These are phyloP conservation scores for Phainopepla nitens DNA, from an alignment of 2,113 vertebrate genomes.

Conservation along the genomic window DNA sequence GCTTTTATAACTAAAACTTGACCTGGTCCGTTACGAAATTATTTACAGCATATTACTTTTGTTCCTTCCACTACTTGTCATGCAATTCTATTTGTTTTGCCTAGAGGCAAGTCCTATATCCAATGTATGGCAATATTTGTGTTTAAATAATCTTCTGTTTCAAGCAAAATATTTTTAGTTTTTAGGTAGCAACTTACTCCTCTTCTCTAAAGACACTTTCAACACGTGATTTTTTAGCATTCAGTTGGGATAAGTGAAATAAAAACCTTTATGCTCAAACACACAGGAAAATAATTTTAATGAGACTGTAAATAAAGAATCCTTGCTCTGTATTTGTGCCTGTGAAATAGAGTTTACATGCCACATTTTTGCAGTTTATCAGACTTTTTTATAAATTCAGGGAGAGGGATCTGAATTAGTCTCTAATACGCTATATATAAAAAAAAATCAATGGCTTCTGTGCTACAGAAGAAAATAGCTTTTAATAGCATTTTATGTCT, in stretches of 20 bases:
- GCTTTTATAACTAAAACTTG: not conserved
- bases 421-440: not conserved
- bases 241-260: not conserved
- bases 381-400: slow-evolving; percentile 24
- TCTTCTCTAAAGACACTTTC: slow-evolving; percentile 4
- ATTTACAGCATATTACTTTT: slow-evolving; percentile 35
- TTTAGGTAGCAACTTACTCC: not conserved
- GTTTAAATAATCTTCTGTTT: slow-evolving; percentile 36
- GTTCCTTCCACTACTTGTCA: not conserved
- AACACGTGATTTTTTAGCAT: not conserved
- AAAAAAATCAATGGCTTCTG: not conserved
- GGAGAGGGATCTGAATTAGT: not conserved
- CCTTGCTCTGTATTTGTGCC: not conserved
- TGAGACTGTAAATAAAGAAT: slow-evolving; percentile 22
- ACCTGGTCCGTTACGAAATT: slow-evolving; percentile 4
- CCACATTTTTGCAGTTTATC: not conserved
- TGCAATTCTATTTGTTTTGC: slow-evolving; percentile 3
- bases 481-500: not conserved
- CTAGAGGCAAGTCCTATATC: not conserved
- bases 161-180: not conserved
- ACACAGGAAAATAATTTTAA: slow-evolving; percentile 41
- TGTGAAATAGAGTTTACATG: not conserved
- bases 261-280: slow-evolving; percentile 18
- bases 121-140: not conserved
- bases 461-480: not conserved